Base-by-base conservation (phyloP, 2,113 vertebrate genomes). In the Muntiacus muntjak region DNA sequence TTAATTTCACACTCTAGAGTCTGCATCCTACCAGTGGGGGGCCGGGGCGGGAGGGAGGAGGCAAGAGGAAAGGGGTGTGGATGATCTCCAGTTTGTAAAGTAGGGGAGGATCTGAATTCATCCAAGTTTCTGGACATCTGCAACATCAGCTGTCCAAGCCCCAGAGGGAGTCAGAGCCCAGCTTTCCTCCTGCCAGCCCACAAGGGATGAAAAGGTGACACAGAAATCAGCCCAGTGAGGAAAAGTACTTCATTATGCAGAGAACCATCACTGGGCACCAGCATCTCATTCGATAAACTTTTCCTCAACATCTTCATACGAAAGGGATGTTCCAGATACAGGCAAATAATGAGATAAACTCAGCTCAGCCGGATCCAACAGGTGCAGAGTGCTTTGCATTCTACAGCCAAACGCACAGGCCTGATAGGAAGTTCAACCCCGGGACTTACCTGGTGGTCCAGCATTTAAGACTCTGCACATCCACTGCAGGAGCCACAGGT, bases 1-100 rank as follows among this genome's bases (percentile, higher is more conserved):
- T 96, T 97, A 84, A 97, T 97, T 97, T 98, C 95, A 87, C 93
- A 93, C 91, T 92, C 93, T 55, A 10, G 78, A 79, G 95, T 97
- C 94, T 28, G 94, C 67, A 43, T 47, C n/a, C 87, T 93, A 89
- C 78, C 55, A 17, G 74, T 14, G 28, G 47, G 67, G 55, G n/a
- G 71, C 4, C 1, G 71, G 36, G 21, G 52, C 7, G 33, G 30
- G 62, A 64, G 15, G 3, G 62, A 15, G 30, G 62, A n/a, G 33
- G 15, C 8, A 1, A 64, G 62, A n/a, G 15, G 62, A 64, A 16
- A 64, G 7, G n/a, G 64, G 19, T 23, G n/a, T 21, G 4, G 50
- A 85, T 19, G 60, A 71, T 45, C 55, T n/a, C n/a, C 84, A 96
- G 87, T 92, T 86, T 74, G 50, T 10, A 54, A 92, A 95, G 58